phyloP scores from a whole-genome alignment of 2,888 invertebrate species.

The Orthosia gothica region DNA sequence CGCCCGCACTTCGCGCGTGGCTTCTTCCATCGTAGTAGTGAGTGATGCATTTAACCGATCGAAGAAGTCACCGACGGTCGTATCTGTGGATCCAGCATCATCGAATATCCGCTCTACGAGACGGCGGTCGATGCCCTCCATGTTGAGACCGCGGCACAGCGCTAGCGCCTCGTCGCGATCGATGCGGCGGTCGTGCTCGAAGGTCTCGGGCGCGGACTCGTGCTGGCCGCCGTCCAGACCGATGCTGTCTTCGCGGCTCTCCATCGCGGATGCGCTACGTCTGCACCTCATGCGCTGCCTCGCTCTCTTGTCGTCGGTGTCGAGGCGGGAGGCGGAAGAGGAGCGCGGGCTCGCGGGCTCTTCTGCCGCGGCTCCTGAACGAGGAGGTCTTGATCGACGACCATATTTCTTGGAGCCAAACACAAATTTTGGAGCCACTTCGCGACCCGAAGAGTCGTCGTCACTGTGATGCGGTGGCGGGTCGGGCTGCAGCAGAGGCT shows the following conservation, averaged over 20 bases:
- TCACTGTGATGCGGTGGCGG: conserved; percentile 77
- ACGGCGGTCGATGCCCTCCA: conserved; percentile 82
- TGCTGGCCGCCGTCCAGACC: conserved; percentile 62
- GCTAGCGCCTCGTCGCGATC: conserved; percentile 81
- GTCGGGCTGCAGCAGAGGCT: conserved; percentile 65
- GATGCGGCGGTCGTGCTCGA: conserved; percentile 83
- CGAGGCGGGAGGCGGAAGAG: conserved; percentile 82
- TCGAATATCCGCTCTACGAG: conserved; percentile 84
- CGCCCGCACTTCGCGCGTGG: conserved; percentile 62
- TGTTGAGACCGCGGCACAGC: conserved; percentile 83
- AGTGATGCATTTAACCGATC: conserved; percentile 83
- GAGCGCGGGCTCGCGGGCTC: conserved; percentile 76
- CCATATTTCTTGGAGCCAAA: conserved; percentile 95
- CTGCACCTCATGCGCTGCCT: conserved; percentile 78
- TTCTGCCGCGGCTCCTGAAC: conserved; percentile 65
- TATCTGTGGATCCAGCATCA: conserved; percentile 73
- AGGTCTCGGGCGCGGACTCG: conserved; percentile 54
- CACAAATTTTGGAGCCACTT: conserved; percentile 94
- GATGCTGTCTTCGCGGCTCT: conserved; percentile 70
- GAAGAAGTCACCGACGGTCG: conserved; percentile 89
- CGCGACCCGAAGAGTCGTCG: conserved; percentile 93
- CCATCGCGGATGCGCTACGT: conserved; percentile 82
- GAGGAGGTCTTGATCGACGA: conserved; percentile 93
- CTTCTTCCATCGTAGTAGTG: conserved; percentile 79
- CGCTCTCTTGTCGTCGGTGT: conserved; percentile 71